phyloP scores from a whole-genome alignment of 2,797 vertebrate genomes.

The Sebastes vulpes region DNA sequence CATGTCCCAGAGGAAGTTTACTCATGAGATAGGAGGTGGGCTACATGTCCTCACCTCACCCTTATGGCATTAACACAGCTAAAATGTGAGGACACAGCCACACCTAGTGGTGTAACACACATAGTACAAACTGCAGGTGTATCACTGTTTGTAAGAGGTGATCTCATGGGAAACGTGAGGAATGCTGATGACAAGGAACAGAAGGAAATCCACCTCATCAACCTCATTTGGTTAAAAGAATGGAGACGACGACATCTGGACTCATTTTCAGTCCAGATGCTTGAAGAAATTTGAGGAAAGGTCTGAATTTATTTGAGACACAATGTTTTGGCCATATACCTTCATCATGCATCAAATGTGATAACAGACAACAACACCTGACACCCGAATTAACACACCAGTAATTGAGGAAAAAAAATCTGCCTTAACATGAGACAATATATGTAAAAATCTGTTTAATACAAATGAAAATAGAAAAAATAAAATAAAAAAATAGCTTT shows the following conservation, averaged over 20 bases:
- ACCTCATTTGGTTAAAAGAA: background rate
- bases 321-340: background rate
- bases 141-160: too few relatives aligned
- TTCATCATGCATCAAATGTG: background rate
- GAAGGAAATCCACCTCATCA: background rate
- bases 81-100: constrained; percentile 27
- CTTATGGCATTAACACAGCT: background rate
- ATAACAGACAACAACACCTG: background rate
- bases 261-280: background rate
- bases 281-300: background rate
- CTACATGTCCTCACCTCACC: constrained; percentile 38
- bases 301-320: background rate
- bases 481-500: background rate
- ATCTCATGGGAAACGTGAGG: background rate
- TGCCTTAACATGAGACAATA: background rate
- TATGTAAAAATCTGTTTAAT: background rate
- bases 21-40: constrained; percentile 19
- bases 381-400: background rate
- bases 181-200: background rate
- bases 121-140: background rate
- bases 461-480: background rate
- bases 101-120: constrained; percentile 39
- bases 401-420: background rate
- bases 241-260: background rate
- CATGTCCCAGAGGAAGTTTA: constrained; percentile 38